phyloP scores from a whole-genome alignment of 2,797 vertebrate species.

The Hoplostethus atlanticus region DNA sequence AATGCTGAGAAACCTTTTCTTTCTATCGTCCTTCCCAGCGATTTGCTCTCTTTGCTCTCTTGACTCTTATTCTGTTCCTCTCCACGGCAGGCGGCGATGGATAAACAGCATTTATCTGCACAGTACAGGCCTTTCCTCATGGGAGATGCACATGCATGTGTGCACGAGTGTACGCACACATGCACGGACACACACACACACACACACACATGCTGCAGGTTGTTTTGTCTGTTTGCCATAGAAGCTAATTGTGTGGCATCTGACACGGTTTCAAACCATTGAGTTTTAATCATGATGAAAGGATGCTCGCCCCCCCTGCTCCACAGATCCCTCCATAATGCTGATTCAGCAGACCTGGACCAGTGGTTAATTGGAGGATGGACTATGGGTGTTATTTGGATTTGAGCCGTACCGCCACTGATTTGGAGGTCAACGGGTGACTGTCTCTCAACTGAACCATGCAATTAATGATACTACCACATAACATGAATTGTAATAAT shows the following conservation, averaged over 20 bases:
- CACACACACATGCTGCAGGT: slow-evolving; percentile 29
- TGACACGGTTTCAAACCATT: slow-evolving; percentile 71
- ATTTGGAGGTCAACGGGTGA: slow-evolving; percentile 52
- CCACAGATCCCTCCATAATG: slow-evolving; percentile 40
- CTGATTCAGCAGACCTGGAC: slow-evolving; percentile 58
- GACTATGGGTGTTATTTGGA: slow-evolving; percentile 46
- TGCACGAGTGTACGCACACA: slow-evolving; percentile 44
- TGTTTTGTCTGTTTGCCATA: slow-evolving; percentile 73
- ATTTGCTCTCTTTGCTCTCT: not conserved
- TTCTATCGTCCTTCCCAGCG: not conserved
- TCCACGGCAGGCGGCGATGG: slow-evolving; percentile 53
- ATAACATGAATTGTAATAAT: slow-evolving; percentile 28
- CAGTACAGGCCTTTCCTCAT: slow-evolving; percentile 45
- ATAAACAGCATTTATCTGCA: slow-evolving; percentile 72
- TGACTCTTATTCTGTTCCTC: slow-evolving; percentile 12
- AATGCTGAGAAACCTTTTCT: not conserved
- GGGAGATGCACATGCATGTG: slow-evolving; percentile 50
- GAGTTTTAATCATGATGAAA: slow-evolving; percentile 79
- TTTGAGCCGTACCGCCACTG: slow-evolving; percentile 31
- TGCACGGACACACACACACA: slow-evolving; percentile 41
- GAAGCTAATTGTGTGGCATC: slow-evolving; percentile 77
- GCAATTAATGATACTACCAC: slow-evolving; percentile 52
- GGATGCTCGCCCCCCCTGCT: slow-evolving; percentile 57
- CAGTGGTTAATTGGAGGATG: slow-evolving; percentile 50
- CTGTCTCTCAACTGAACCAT: slow-evolving; percentile 42